A percentile compares a stretch with the other conserved stretches of the same genome.
phyloP scores from a whole-genome alignment of 92 coral and sea anemone species.

The Porites lobata region DNA sequence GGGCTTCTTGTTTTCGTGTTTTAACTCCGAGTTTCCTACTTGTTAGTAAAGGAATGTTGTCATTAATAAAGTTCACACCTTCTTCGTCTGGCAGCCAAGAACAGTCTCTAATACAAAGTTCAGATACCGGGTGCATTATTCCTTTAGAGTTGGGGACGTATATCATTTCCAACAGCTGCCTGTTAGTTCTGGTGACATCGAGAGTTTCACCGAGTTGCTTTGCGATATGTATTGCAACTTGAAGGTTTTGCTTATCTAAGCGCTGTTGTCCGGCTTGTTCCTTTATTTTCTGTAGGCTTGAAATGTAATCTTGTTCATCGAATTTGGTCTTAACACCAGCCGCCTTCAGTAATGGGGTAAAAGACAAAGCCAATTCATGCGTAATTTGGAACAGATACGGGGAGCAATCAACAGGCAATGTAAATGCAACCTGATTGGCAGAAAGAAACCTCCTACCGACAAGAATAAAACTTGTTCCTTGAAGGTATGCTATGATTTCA shows the following conservation, averaged over 20 bases:
- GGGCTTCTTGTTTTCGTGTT: constrained; percentile 66
- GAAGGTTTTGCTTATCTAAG: constrained; percentile 14
- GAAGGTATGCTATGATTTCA: background rate
- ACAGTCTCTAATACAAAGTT: constrained; percentile 72
- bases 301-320: constrained; percentile 60
- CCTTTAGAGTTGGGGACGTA: constrained; percentile 66
- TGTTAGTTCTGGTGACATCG: background rate
- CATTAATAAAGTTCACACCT: constrained; percentile 54
- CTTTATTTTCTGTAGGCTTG: constrained; percentile 47
- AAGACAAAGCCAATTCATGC: constrained; percentile 14
- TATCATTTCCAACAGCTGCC: constrained; percentile 23
- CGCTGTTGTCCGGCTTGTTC: background rate
- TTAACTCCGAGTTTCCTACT: constrained; percentile 54
- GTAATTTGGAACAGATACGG: constrained; percentile 72
- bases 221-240: constrained; percentile 1
- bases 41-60: constrained; percentile 38
- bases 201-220: background rate
- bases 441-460: constrained; percentile 56
- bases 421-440: constrained; percentile 61
- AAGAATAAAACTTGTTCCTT: constrained; percentile 48
- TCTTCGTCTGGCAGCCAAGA: constrained; percentile 74
- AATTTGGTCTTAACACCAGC: constrained; percentile 67
- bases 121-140: constrained; percentile 49
- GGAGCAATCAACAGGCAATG: constrained; percentile 39
- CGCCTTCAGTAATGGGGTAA: constrained; percentile 47